Evolutionary conservation across 2,888 invertebrate species (phyloP), one percentile per base, ranked within the genome.

Genomic region (Schrankia costaestrigalis): DNA sequence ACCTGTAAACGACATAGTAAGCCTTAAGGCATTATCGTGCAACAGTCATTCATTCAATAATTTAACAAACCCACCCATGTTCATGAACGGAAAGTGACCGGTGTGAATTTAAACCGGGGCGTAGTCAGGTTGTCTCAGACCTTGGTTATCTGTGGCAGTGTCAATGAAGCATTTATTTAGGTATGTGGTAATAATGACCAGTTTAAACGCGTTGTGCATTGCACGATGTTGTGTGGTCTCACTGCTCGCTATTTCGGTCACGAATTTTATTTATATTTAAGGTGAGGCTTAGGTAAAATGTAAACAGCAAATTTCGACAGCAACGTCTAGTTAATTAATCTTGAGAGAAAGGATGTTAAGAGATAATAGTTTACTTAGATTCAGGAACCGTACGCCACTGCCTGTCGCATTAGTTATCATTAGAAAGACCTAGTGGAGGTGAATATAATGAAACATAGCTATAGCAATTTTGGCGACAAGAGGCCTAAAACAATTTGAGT

Each of bases 81-180:
- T 67, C 58, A 67, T 72, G 70, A 69, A 56, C 67, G 50, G 59
- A 72, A 76, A 71, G 70, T 63, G 68, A 66, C 61, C 60, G 62
- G 53, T 34, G 37, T 49, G 19, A 45, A 54, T 50, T 41, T 30
- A 36, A 42, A 46, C 39, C 46, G 46, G 63, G 71, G 69, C 67
- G 66, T 61, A 30, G 38, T 39, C 33, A 26, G 49, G 48, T 56
- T 60, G 71, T 57, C 65, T 49, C 44, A 55, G 71, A 64, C 77
- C 77, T 78, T 77, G 75, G 50, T 29, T 49, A 49, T 28, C 52
- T 48, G 55, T 59, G 62, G 55, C 63, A 62, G 63, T 66, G 69
- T 71, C 68, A 71, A 64, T 63, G 57, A 45, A 44, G 46, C 53
- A 48, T 61, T 62, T 58, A 62, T 59, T 51, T 53, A 50, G 55